Percentiles rank a stretch among this genome's conserved stretches.
phyloP scores from a whole-genome alignment of 1,140 invertebrate genomes.

The Ganaspis sp. region DNA sequence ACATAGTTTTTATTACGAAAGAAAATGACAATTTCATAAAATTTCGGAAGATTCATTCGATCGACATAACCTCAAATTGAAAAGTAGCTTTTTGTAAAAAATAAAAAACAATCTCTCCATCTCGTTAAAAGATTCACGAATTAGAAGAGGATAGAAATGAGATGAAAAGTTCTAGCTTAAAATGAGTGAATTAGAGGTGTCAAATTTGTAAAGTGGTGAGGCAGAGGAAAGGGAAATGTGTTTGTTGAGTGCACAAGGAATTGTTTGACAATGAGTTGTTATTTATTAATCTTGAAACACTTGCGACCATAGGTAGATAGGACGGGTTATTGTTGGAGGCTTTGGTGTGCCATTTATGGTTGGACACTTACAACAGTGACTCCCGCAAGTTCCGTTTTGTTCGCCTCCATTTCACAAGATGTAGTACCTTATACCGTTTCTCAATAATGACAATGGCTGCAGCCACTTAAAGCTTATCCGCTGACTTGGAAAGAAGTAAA shows the following conservation, averaged over 20 bases:
- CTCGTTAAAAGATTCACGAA: too few species aligned
- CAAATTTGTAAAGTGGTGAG: too few species aligned
- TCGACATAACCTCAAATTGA: too few species aligned
- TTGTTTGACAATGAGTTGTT: neutral
- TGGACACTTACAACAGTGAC: slow-evolving; percentile 18
- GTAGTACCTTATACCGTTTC: neutral
- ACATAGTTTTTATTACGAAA: too few species aligned
- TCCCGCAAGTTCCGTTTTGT: slow-evolving; percentile 24
- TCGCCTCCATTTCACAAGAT: slow-evolving; percentile 24
- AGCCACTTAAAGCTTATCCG: slow-evolving; percentile 15
- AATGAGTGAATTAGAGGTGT: too few species aligned
- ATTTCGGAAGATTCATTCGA: too few species aligned
- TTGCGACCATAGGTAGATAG: neutral
- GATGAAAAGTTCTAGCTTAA: too few species aligned
- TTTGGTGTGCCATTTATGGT: neutral
- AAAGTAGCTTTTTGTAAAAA: too few species aligned
- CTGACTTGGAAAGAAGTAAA: slow-evolving; percentile 13
- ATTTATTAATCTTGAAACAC: neutral
- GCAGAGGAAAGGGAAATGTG: neutral
- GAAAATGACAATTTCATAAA: too few species aligned
- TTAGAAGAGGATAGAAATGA: too few species aligned
- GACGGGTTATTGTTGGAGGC: slow-evolving; percentile 1
- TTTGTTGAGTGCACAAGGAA: neutral
- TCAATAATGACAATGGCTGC: slow-evolving; percentile 23
- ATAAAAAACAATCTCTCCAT: too few species aligned